phyloP scores from a whole-genome alignment of 2,113 vertebrate species.

The Azemiops feae region DNA sequence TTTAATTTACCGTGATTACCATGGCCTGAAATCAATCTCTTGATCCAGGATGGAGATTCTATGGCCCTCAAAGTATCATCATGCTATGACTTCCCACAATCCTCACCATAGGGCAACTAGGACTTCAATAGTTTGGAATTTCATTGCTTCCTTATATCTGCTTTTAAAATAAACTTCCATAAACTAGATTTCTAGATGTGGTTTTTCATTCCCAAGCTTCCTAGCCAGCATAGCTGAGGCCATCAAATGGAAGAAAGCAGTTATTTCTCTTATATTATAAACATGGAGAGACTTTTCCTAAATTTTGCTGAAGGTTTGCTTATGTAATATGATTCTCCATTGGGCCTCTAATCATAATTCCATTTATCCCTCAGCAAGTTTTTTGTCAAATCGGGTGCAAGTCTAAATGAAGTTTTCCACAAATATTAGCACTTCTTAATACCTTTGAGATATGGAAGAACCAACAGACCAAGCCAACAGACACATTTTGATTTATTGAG shows the following conservation, averaged over 20 bases:
- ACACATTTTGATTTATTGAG: background rate
- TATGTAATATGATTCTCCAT: background rate
- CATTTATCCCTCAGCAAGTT: background rate
- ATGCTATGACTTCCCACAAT: background rate
- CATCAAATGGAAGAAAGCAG: background rate
- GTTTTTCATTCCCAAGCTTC: background rate
- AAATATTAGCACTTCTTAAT: background rate
- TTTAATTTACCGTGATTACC: background rate
- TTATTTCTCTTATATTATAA: background rate
- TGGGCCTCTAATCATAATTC: background rate
- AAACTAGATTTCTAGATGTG: background rate
- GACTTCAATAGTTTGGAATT: background rate
- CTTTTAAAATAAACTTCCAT: background rate
- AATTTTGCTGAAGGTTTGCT: background rate
- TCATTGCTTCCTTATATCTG: background rate
- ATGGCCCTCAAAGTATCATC: background rate
- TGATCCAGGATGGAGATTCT: background rate
- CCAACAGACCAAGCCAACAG: background rate
- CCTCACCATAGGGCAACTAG: background rate
- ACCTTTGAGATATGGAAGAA: background rate
- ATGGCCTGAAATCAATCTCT: background rate
- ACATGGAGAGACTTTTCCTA: background rate
- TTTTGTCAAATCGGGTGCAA: background rate
- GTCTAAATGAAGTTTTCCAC: background rate
- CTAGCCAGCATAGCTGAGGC: background rate